Percentiles rank a stretch among this genome's conserved stretches.
Evolutionary conservation across 1,140 invertebrate genomes (phyloP).

Genomic region (Aphelenchoides besseyi): DNA sequence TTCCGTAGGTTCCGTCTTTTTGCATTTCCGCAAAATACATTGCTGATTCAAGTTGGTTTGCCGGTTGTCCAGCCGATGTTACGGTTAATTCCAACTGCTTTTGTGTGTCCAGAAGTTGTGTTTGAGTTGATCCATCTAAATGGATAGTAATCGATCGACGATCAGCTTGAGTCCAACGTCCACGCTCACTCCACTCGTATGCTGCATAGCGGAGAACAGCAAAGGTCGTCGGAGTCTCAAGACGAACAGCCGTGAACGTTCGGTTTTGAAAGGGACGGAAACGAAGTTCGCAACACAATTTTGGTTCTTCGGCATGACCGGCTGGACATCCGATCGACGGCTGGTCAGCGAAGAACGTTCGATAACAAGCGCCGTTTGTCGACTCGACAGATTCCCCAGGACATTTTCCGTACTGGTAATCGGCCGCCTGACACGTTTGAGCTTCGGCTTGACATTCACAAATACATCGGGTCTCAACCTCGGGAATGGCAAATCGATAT

Average conservation of each 20-base stretch:
- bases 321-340: slow-evolving; percentile 21
- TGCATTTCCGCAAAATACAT: slow-evolving; percentile 49
- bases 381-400: neutral
- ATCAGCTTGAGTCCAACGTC: slow-evolving; percentile 24
- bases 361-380: slow-evolving; percentile 24
- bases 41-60: slow-evolving; percentile 33
- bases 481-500: slow-evolving; percentile 48
- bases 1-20: slow-evolving; percentile 26
- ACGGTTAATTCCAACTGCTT: slow-evolving; percentile 22
- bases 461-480: slow-evolving; percentile 46
- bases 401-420: slow-evolving; percentile 32
- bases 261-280: slow-evolving; percentile 31
- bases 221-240: slow-evolving; percentile 29
- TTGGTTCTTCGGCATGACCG: slow-evolving; percentile 22
- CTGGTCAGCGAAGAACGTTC: slow-evolving; percentile 32
- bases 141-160: slow-evolving; percentile 10
- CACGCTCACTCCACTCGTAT: slow-evolving; percentile 23
- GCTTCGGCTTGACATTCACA: slow-evolving; percentile 39
- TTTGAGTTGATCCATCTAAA: slow-evolving; percentile 23
- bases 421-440: slow-evolving; percentile 36
- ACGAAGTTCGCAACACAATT: slow-evolving; percentile 28
- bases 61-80: slow-evolving; percentile 7
- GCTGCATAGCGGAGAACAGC: slow-evolving; percentile 27
- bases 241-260: slow-evolving; percentile 27
- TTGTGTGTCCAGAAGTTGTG: slow-evolving; percentile 23